Evolutionary conservation across 2,888 invertebrate genomes (phyloP).

Genomic region (Drosophila merina): DNA sequence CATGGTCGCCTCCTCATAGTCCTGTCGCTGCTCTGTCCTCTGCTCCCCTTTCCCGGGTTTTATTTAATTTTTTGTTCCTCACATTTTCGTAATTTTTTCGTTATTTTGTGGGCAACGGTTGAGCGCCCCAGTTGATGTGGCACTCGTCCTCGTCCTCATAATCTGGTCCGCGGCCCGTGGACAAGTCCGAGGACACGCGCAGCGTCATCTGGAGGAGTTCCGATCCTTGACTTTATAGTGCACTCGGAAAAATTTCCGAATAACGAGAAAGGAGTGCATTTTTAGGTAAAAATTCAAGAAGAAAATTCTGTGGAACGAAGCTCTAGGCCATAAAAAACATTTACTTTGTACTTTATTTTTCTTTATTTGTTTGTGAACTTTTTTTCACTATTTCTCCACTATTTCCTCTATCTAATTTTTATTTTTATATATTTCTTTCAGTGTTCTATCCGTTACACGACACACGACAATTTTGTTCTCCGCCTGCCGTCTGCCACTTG

Average conservation of each 20-base stretch:
- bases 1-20: conserved; percentile 3
- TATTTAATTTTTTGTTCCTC: conserved; percentile 7
- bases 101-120: conserved; percentile 53
- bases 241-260: background rate
- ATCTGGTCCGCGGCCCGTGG: conserved; percentile 31
- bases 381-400: no score
- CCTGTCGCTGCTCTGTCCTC: conserved; percentile 27
- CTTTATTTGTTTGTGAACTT: background rate
- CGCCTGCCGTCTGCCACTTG: background rate
- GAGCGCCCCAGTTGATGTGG: conserved; percentile 70
- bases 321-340: no score
- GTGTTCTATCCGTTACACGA: background rate
- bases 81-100: conserved; percentile 1
- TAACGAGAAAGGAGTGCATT: background rate
- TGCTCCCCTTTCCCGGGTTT: background rate
- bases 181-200: background rate
- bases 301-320: no score
- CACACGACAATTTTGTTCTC: background rate
- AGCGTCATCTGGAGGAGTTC: conserved; percentile 69
- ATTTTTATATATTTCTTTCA: background rate
- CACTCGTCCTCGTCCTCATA: conserved; percentile 36
- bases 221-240: conserved; percentile 4
- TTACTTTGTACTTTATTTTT: no score
- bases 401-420: no score
- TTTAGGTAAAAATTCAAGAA: background rate